These are phyloP conservation scores for Oophaga sylvatica DNA, from an alignment of 2,797 vertebrate species.

Conservation along the genomic window DNA sequence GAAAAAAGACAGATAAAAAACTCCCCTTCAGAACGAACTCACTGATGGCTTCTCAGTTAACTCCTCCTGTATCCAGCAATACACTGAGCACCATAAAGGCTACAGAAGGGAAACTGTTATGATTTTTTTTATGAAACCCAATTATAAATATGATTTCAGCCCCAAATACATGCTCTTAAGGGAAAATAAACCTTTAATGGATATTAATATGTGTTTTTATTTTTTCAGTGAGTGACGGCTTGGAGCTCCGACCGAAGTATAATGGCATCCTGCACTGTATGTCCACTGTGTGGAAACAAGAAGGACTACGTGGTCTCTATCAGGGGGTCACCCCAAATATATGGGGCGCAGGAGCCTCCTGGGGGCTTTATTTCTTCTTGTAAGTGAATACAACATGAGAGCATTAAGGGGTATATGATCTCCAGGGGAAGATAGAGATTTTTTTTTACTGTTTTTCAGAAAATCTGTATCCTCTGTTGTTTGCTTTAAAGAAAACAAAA, in stretches of 20 bases:
- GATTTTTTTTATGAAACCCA: not conserved
- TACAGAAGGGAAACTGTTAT: too few relatives aligned
- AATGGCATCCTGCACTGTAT: constrained; percentile 89
- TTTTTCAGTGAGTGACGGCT: constrained; percentile 86
- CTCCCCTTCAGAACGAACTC: too few relatives aligned
- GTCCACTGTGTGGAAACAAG: constrained; percentile 87
- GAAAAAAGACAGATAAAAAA: too few relatives aligned
- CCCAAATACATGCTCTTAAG: too few relatives aligned
- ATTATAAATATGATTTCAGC: too few relatives aligned
- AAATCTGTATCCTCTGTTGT: too few relatives aligned
- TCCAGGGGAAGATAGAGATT: too few relatives aligned
- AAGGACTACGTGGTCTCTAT: constrained; percentile 91
- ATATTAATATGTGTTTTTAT: constrained; percentile 29
- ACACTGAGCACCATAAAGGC: too few relatives aligned
- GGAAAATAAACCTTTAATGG: not conserved
- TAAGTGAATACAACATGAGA: constrained; percentile 71
- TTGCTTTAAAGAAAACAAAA: too few relatives aligned
- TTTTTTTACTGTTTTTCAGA: too few relatives aligned
- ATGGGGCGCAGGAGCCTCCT: constrained; percentile 94
- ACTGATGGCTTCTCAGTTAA: too few relatives aligned
- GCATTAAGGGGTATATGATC: not conserved
- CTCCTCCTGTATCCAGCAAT: too few relatives aligned
- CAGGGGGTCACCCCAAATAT: constrained; percentile 95
- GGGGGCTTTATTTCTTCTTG: constrained; percentile 99
- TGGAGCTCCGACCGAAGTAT: constrained; percentile 92